Conservation (phyloP, 2,113 vertebrate genomes). For the Lasiurus borealis region DNA sequence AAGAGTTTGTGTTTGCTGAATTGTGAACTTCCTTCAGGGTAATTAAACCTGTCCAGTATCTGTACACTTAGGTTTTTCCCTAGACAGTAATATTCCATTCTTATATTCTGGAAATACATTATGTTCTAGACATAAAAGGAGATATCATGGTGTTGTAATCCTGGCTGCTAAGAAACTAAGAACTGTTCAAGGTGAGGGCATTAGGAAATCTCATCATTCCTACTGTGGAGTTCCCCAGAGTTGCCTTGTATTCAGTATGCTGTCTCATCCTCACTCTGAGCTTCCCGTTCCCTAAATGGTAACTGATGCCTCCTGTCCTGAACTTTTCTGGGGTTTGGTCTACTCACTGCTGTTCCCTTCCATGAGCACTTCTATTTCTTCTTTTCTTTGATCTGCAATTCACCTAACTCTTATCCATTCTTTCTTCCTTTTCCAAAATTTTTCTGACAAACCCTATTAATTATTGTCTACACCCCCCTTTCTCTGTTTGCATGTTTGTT, state of each 20-base stretch:
- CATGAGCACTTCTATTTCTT: not conserved
- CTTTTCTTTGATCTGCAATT: not conserved
- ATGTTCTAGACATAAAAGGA: not conserved
- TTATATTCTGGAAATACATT: not conserved
- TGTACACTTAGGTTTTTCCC: not conserved
- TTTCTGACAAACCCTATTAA: slow-evolving; percentile 10
- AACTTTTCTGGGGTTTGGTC: not conserved
- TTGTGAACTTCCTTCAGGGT: not conserved
- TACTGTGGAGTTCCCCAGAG: not conserved
- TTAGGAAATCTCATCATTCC: not conserved
- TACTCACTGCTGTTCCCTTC: not conserved
- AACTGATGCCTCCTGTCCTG: not conserved
- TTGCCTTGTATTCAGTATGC: not conserved
- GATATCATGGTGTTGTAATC: not conserved
- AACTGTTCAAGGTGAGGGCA: not conserved
- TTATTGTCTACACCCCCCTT: not conserved
- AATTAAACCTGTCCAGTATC: not conserved
- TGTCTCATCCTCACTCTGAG: not conserved
- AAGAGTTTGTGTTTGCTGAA: not conserved
- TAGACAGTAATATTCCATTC: not conserved
- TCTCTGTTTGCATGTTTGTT: not conserved
- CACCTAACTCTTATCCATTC: not conserved
- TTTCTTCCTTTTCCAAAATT: slow-evolving; percentile 12
- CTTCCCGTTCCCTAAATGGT: not conserved
- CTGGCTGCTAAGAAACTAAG: not conserved